Base-by-base conservation (phyloP, 2,113 vertebrate genomes). In the Thalassarche chlororhynchos region DNA sequence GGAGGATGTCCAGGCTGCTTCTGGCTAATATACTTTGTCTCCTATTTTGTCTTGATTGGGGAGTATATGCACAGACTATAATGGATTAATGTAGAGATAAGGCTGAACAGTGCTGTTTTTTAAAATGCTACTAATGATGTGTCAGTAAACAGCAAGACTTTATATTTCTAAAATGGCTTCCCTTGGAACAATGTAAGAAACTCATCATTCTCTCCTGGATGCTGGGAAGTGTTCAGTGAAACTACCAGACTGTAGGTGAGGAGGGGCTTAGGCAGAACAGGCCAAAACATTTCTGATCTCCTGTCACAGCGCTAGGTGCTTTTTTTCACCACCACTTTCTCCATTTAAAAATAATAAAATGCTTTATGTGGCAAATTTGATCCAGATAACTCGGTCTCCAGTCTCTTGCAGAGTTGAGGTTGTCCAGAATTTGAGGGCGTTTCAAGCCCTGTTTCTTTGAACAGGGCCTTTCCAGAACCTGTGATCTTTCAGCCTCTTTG, bases 271-370 rank as follows among this genome's bases (percentile, higher is more conserved):
- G 44, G 18, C 25, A 85, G 78, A 38, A 44, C 14, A 3, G 31
- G 17, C 38, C 1, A 3, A 77, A 87, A 31, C 14, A 5, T n/a
- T 71, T 64, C 47, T 47, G 9, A 51, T 65, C 20, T 54, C 38
- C 31, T 85, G 18, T 51, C 28, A 17, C 26, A 32, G 32, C 14
- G 2, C 46, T 66, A 34, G 24, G 4, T 44, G 26, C 11, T 47
- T 78, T 26, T 1, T 29, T 5, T 1, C 1, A 12, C 28, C 15
- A 1, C 3, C 8, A 23, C 23, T 2, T 19, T 42, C n/a, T 42
- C 28, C 5, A 32, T 60, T 77, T 26, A 21, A 70, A 86, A 60
- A 40, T 7, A 74, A 42, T 14, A 46, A 40, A 71, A 44, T 6
- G 3, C 18, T 47, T 84, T 62, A 14, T 21, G 9, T 65, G 58